phyloP scores from a whole-genome alignment of 1,140 invertebrate genomes.

The Colletes gigas region DNA sequence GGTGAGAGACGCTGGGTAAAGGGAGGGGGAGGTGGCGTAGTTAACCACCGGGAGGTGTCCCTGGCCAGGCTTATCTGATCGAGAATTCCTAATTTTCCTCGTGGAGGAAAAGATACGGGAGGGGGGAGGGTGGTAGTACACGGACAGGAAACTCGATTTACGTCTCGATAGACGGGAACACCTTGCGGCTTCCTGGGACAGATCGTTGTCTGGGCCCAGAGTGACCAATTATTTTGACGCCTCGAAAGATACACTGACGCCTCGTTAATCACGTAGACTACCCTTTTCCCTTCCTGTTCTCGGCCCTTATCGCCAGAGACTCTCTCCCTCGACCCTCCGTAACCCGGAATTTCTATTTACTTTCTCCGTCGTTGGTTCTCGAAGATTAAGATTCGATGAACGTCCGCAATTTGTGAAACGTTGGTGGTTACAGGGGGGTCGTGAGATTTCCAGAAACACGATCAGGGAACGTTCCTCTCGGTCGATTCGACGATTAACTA shows the following conservation, averaged over 20 bases:
- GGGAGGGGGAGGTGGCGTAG: slow-evolving; percentile 20
- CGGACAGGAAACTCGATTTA: slow-evolving; percentile 67
- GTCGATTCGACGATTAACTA: neutral
- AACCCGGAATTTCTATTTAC: neutral
- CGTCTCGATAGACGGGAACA: slow-evolving; percentile 51
- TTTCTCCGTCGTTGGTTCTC: neutral
- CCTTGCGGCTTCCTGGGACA: slow-evolving; percentile 42
- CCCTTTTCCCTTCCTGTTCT: neutral
- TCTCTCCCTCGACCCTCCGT: neutral
- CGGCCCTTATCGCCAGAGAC: slow-evolving; percentile 7
- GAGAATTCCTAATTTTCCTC: slow-evolving; percentile 72
- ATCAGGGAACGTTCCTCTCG: too few species aligned
- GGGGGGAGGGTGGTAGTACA: neutral
- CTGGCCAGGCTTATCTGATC: slow-evolving; percentile 71
- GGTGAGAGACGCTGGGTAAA: slow-evolving; percentile 55
- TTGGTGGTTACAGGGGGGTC: too few species aligned
- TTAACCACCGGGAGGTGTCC: slow-evolving; percentile 51
- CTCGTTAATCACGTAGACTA: neutral
- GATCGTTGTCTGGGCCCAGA: slow-evolving; percentile 48
- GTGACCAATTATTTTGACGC: slow-evolving; percentile 63
- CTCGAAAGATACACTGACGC: slow-evolving; percentile 33
- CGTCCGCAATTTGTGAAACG: too few species aligned
- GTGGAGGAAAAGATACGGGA: slow-evolving; percentile 15
- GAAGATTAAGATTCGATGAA: neutral
- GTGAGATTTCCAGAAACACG: too few species aligned